Evolutionary conservation across 2,888 invertebrate genomes (phyloP), one percentile per base, ranked within the genome.

Genomic region (Chrysolina americana): DNA sequence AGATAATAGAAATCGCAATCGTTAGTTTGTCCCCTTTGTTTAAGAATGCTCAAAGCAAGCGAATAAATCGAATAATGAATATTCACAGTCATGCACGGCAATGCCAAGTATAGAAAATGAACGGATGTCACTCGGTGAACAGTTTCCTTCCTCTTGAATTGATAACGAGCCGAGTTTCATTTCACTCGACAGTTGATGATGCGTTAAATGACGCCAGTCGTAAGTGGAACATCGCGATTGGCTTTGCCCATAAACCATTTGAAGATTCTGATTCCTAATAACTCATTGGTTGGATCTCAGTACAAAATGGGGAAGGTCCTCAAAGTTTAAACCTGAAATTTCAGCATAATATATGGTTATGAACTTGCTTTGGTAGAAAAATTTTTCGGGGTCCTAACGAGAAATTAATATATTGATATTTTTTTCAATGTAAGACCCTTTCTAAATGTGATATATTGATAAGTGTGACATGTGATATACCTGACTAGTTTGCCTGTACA

Each of bases 61-160:
- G 59, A 36, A 36, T 36, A 15, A 13, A 53, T 15, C n/a, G 36
- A 59, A 36, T 59, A 23, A 68, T 68, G 53, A 68, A 53, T 68
- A 68, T 68, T 68, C 68, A 68, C 19, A 17, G 53, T 36, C 53
- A 68, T 68, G 68, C 68, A 68, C 68, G 68, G 68, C 50, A 50
- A 50, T 68, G 68, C 68, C 68, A 56, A 68, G 53, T 53, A 68
- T 68, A 50, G 68, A 70, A 64, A 70, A 71, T 71, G 75, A 71
- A 73, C 74, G 77, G 77, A 77, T 75, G 70, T 75, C 44, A 71
- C 73, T 70, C 64, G 41, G 64, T 64, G 65, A 73, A 75, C 68
- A 66, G 66, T 77, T 75, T 77, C 77, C 77, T 77, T 77, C 77
- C 77, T 77, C 68, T 74, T 72, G 56, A 70, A 65, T 63, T 68